phyloP scores from a whole-genome alignment of 2,113 vertebrate species.

The Motacilla tschutschensis region DNA sequence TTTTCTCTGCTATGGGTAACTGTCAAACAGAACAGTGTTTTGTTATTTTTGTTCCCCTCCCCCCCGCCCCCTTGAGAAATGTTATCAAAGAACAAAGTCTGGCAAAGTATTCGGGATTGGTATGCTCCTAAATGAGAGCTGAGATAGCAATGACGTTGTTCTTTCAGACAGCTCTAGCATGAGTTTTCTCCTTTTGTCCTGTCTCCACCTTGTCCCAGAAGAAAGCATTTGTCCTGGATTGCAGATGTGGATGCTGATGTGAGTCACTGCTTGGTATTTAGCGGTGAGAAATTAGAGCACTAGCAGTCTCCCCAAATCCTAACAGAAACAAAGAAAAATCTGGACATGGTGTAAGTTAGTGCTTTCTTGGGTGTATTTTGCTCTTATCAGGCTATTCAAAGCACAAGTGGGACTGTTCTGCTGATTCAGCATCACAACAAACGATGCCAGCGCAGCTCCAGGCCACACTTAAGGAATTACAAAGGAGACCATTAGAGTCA shows the following conservation, averaged over 20 bases:
- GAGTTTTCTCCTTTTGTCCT: constrained; percentile 1
- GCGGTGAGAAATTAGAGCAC: not conserved
- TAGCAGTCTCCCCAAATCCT: not conserved
- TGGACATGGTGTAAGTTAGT: not conserved
- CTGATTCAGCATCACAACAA: constrained; percentile 16
- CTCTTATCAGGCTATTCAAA: not conserved
- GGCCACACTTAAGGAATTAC: not conserved
- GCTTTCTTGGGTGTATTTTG: not conserved
- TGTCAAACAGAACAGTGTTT: constrained; percentile 36
- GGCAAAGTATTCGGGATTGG: not conserved
- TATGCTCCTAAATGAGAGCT: not conserved
- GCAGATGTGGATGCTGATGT: not conserved
- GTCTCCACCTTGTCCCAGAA: not conserved
- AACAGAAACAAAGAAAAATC: constrained; percentile 12
- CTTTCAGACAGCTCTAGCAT: not conserved
- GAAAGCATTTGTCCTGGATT: not conserved
- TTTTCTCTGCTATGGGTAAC: constrained; percentile 31
- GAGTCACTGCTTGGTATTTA: not conserved
- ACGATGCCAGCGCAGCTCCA: not conserved
- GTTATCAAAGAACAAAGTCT: constrained; percentile 47
- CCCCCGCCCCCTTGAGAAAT: not conserved
- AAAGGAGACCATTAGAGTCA: not conserved
- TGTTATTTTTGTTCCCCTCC: constrained; percentile 30
- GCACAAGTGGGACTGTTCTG: not conserved
- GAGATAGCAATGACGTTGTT: not conserved